Evolutionary conservation across 2,113 vertebrate genomes (phyloP).

Genomic region (Irena cyanogastra): DNA sequence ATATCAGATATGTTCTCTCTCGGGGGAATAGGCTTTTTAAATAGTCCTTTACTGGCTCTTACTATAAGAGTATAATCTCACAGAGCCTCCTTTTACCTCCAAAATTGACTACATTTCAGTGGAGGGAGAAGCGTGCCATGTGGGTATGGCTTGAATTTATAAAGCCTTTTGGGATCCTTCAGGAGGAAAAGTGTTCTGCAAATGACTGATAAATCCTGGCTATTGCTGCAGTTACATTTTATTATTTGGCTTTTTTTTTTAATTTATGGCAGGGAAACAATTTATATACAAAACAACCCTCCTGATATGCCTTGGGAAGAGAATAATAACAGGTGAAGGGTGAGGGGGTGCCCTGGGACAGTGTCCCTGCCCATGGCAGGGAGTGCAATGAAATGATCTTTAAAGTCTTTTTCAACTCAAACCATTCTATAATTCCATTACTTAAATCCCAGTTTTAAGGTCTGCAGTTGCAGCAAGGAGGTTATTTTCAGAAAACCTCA

Average conservation of each 20-base stretch:
- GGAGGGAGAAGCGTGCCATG: neutral
- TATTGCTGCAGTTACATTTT: slow-evolving; percentile 38
- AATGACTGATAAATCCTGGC: slow-evolving; percentile 54
- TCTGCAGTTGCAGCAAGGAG: neutral
- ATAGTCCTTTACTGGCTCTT: slow-evolving; percentile 30
- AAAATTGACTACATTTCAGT: slow-evolving; percentile 22
- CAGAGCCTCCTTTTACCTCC: slow-evolving; percentile 39
- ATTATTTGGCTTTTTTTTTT: neutral
- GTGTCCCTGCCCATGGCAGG: neutral
- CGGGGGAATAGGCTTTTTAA: neutral
- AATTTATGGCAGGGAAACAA: slow-evolving; percentile 14
- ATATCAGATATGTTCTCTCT: neutral
- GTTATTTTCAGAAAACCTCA: neutral
- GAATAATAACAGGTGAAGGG: neutral
- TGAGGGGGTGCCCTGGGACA: neutral
- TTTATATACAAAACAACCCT: neutral
- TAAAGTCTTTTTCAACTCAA: neutral
- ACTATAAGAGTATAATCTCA: neutral
- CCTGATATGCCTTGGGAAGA: neutral
- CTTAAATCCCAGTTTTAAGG: neutral
- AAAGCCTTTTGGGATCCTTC: slow-evolving; percentile 44
- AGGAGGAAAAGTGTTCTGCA: slow-evolving; percentile 40
- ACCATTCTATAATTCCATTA: neutral
- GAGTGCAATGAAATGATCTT: neutral
- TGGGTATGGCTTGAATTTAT: slow-evolving; percentile 40